Percentiles rank a stretch among this genome's conserved stretches.
Evolutionary conservation across 2,113 vertebrate species (phyloP).

Genomic region (Lasiurus borealis): DNA sequence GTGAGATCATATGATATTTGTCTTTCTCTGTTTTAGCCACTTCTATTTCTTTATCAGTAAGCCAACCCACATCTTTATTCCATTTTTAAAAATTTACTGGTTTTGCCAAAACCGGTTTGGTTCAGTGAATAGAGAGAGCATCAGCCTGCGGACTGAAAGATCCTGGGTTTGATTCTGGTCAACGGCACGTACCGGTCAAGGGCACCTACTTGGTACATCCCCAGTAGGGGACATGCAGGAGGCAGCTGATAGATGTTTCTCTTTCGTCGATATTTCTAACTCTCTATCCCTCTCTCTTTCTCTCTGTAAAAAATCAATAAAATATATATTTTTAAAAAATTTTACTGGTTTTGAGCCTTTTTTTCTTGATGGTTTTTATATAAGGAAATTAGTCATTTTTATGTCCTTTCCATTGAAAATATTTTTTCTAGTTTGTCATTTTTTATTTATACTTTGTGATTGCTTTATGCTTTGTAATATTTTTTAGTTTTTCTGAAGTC

Average conservation of each 20-base stretch:
- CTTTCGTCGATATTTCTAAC: too few species aligned
- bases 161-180: too few species aligned
- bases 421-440: background rate
- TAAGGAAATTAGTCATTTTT: slow-evolving; percentile 1
- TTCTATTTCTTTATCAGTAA: slow-evolving; percentile 43
- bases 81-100: background rate
- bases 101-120: background rate
- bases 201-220: too few species aligned
- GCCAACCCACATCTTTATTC: background rate
- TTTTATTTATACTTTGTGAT: slow-evolving; percentile 6
- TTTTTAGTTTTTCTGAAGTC: slow-evolving; percentile 26
- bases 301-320: too few species aligned
- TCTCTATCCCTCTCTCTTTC: too few species aligned
- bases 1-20: background rate
- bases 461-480: background rate
- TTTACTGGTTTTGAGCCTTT: background rate
- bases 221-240: too few species aligned
- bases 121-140: too few species aligned
- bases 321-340: background rate
- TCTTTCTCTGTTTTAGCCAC: background rate
- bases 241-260: too few species aligned
- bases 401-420: slow-evolving; percentile 27
- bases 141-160: too few species aligned
- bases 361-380: background rate
- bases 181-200: too few species aligned